Evolutionary conservation across 2,797 vertebrate genomes (phyloP), one percentile per base, ranked within the genome.

Genomic region (Pipistrellus nathusii): DNA sequence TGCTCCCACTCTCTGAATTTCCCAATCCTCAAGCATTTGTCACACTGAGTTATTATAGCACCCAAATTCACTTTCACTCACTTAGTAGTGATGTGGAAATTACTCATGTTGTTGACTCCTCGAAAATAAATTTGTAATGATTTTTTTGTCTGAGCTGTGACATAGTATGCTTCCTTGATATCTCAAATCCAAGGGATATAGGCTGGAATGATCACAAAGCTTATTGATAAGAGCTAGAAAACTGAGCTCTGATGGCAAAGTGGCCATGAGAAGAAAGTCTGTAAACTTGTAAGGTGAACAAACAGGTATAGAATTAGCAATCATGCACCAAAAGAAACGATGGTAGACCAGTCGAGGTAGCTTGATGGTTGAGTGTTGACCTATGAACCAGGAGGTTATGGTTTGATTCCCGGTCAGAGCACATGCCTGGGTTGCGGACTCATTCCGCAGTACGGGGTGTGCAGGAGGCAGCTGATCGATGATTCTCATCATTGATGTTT

Each of bases 81-180:
- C 51, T 94, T 82, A 87, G 20, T 3, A 41, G 78, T 88, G 83
- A 38, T 38, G 80, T 57, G 55, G 55, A 38, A 77, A 93, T 97
- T 80, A 96, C 88, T 97, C 96, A 95, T 90, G 66, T 0, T 66
- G 18, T 48, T 81, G 83, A 82, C 87, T 69, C 77, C 76, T 69
- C 80, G 14, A 71, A 95, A 95, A 94, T 64, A 64, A n/a, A 69
- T 77, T 18, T 76, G 85, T 85, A 81, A 94, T 96, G 94, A 92
- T 88, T 94, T 85, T 85, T 41, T 83, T 55, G 82, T 96, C 93
- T 96, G 85, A 73, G n/a, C 21, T 48, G 85, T 73, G 82, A 41
- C 27, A 27, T 20, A 62, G 20, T 25, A 88, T 18, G 21, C 32
- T 51, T 83, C 44, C 91, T 68, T 77, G 46, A 35, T 41, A 66